phyloP scores from a whole-genome alignment of 2,888 invertebrate genomes.

The Agrochola lota region DNA sequence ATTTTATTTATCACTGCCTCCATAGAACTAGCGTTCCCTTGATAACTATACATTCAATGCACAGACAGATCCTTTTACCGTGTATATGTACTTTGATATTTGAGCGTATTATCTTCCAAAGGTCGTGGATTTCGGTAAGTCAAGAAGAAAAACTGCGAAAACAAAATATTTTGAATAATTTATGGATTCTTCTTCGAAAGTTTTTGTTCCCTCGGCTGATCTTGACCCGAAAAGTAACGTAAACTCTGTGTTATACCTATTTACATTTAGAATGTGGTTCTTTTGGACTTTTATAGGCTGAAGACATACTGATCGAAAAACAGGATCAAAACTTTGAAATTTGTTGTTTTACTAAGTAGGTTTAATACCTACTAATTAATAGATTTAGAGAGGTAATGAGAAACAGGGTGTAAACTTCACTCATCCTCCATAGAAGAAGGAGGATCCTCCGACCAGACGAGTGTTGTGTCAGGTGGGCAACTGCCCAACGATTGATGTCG shows the following conservation, averaged over 20 bases:
- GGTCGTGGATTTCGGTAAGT: slow-evolving; percentile 28
- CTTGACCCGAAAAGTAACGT: slow-evolving; percentile 52
- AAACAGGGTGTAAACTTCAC: too few species aligned
- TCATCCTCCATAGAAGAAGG: too few species aligned
- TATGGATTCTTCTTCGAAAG: slow-evolving; percentile 38
- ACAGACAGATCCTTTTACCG: slow-evolving; percentile 58
- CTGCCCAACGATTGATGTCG: too few species aligned
- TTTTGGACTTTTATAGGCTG: slow-evolving; percentile 31
- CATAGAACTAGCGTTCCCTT: slow-evolving; percentile 46
- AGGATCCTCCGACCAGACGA: too few species aligned
- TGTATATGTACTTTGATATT: slow-evolving; percentile 50
- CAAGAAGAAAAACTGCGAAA: slow-evolving; percentile 33
- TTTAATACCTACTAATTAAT: too few species aligned
- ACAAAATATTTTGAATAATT: slow-evolving; percentile 51
- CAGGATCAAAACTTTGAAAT: neutral
- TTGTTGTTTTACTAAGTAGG: neutral
- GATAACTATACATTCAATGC: slow-evolving; percentile 51
- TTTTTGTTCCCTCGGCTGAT: slow-evolving; percentile 41
- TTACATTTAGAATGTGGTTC: slow-evolving; percentile 56
- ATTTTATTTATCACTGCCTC: slow-evolving; percentile 47
- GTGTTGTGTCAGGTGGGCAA: too few species aligned
- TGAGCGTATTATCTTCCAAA: slow-evolving; percentile 38
- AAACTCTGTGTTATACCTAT: slow-evolving; percentile 41
- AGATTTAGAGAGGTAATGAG: too few species aligned
- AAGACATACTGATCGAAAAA: slow-evolving; percentile 29